Evolutionary conservation across 2,113 vertebrate species (phyloP), one percentile per base, ranked within the genome.

Genomic region (Antennarius striatus): DNA sequence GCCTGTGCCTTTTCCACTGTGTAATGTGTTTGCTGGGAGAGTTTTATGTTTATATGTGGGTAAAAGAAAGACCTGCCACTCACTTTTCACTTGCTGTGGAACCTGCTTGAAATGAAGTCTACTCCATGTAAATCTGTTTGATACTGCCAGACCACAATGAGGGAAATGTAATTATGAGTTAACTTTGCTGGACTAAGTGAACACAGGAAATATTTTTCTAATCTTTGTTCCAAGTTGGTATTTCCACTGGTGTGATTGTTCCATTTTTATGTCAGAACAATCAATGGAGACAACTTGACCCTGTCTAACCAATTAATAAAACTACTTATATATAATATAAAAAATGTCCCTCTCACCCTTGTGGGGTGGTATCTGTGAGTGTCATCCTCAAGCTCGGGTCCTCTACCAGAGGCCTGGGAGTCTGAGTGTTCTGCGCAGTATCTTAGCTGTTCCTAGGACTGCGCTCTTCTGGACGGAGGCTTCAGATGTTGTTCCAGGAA

Each of bases 91-190:
- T 22, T 49, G 11, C 4, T 32, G 22, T 43, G 15, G 13, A 36
- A 7, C 32, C 32, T 36, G 32, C 32, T 36, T 4, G 32, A 36
- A 36, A 36, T 36, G 32, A 6, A n/a, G 8, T 1, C 59, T 49
- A 49, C 11, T 16, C 12, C 2, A 6, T 22, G 42, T 13, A 28
- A 49, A 68, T 39, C 22, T 32, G 32, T 58, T 22, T 39, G 6
- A 36, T 10, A 10, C 50, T 60, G 56, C 60, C 56, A 66, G 28
- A 71, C 56, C 45, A n/a, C 32, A 63, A 3, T 15, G 17, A 36
- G 40, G 15, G n/a, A 56, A 43, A 56, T 12, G 0, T 13, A 32
- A n/a, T 11, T n/a, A 8, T 15, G 3, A 45, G 22, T 22, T 10
- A 16, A 4, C 22, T 56, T 16, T 60, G 12, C 48, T 8, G 22